A percentile compares a stretch with the other conserved stretches of the same genome.
Conservation (phyloP, 2,888 invertebrate species). For the Chrysolina americana region DNA sequence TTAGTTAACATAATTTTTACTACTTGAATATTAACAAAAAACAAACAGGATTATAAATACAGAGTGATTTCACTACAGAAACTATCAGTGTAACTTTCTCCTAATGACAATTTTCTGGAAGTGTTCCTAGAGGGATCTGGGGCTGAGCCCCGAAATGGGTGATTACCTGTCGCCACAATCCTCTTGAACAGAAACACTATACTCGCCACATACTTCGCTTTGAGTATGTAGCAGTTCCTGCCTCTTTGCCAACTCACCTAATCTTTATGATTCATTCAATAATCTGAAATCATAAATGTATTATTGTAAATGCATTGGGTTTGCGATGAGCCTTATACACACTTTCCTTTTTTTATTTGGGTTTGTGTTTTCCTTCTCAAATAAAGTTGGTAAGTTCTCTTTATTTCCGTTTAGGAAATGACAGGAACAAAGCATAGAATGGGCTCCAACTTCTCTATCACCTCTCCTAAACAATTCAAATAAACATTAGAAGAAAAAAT, state of each 20-base stretch:
- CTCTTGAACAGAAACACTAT: no score
- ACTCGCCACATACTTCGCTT: no score
- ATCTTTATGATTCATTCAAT: neutral
- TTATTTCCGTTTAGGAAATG: conserved; percentile 17
- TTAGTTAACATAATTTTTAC: no score
- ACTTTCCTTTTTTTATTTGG: neutral
- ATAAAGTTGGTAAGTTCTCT: conserved; percentile 18
- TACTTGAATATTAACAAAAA: no score
- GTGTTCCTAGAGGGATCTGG: no score
- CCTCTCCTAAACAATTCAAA: neutral
- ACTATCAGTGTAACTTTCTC: no score
- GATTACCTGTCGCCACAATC: no score
- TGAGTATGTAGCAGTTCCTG: no score
- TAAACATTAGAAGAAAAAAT: neutral
- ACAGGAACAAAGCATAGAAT: conserved; percentile 11
- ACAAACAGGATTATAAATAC: no score
- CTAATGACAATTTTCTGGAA: no score
- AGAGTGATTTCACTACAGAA: no score
- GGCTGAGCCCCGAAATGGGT: no score
- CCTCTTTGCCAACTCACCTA: neutral
- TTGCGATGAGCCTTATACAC: neutral
- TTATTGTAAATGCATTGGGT: neutral
- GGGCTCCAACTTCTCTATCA: neutral
- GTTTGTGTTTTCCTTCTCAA: conserved; percentile 4
- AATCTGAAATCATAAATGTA: neutral